Evolutionary conservation across 2,888 invertebrate genomes (phyloP).

Genomic region (Philereme transversata): DNA sequence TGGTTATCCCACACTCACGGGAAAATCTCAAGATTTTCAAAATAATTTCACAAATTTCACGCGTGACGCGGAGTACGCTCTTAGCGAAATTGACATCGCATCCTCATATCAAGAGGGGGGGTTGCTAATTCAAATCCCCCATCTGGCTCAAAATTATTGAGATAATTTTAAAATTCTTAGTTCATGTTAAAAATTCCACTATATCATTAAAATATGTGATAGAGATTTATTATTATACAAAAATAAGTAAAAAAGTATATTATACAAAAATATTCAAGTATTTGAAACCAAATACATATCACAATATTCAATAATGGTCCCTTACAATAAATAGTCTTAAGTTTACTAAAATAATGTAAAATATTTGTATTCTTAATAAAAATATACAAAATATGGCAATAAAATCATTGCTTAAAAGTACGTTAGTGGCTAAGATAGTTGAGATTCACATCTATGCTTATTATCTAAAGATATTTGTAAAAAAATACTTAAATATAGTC

Average conservation of each 20-base stretch:
- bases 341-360: conserved; percentile 4
- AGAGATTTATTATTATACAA: neutral
- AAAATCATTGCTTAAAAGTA: conserved; percentile 32
- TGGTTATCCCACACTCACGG: too few species aligned
- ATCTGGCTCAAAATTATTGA: too few species aligned
- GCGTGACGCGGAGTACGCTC: too few species aligned
- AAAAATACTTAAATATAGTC: conserved; percentile 4
- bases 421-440: conserved; percentile 54
- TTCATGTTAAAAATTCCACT: neutral
- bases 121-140: too few species aligned
- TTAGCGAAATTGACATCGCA: too few species aligned
- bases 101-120: too few species aligned
- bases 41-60: too few species aligned
- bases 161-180: too few species aligned
- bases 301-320: conserved; percentile 31
- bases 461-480: conserved; percentile 1
- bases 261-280: conserved; percentile 32
- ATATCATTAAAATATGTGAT: neutral
- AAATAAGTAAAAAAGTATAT: neutral
- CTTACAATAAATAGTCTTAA: conserved; percentile 28
- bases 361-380: conserved; percentile 3
- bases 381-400: conserved; percentile 52
- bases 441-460: conserved; percentile 45
- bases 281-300: conserved; percentile 40
- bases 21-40: too few species aligned